Conservation (phyloP, 1,140 invertebrate genomes). For the Maniola jurtina region DNA sequence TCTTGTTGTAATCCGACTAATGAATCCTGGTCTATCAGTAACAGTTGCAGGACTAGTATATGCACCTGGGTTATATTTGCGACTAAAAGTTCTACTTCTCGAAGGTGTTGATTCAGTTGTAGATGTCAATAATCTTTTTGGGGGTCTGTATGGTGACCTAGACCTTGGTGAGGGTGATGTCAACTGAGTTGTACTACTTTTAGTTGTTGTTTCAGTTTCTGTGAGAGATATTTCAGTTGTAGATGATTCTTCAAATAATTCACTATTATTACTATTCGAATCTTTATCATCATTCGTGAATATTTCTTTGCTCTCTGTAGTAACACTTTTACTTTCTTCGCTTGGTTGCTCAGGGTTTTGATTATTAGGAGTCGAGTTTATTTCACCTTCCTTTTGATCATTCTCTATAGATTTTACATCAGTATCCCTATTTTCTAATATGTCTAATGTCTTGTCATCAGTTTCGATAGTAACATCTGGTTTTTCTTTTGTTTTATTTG, state of each 20-base stretch:
- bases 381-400: neutral
- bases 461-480: constrained; percentile 32
- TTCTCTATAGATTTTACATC: neutral
- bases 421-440: constrained; percentile 33
- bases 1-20: constrained; percentile 50
- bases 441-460: constrained; percentile 33
- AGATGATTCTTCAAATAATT: constrained; percentile 16
- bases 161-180: constrained; percentile 49
- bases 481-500: constrained; percentile 18
- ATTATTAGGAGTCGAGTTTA: neutral
- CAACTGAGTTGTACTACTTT: constrained; percentile 46
- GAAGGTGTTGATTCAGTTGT: constrained; percentile 67
- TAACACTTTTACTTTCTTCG: neutral
- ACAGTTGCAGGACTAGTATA: constrained; percentile 72
- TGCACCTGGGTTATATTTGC: constrained; percentile 73
- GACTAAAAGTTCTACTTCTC: constrained; percentile 68
- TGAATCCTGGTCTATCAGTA: constrained; percentile 45
- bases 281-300: neutral
- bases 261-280: neutral
- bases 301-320: neutral
- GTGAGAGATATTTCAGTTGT: constrained; percentile 23
- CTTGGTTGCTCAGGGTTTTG: neutral
- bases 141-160: constrained; percentile 66
- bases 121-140: constrained; percentile 66
- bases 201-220: constrained; percentile 23